phyloP scores from a whole-genome alignment of 2,113 vertebrate species.

The Cyrtonyx montezumae region DNA sequence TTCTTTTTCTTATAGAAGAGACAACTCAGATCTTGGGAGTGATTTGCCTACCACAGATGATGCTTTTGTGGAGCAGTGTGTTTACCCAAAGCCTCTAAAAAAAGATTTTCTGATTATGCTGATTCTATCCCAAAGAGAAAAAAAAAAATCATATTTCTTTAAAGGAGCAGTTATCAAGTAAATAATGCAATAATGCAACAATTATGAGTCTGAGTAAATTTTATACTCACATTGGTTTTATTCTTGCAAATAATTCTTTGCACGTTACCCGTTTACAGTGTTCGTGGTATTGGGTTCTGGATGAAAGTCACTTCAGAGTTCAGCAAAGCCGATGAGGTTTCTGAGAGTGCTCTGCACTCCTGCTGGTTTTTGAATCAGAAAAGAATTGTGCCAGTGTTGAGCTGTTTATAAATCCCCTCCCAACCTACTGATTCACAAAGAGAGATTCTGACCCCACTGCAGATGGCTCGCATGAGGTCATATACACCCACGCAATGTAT shows the following conservation, averaged over 20 bases:
- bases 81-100: background rate
- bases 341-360: background rate
- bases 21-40: background rate
- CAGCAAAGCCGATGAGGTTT: background rate
- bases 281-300: background rate
- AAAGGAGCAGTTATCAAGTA: constrained; percentile 14
- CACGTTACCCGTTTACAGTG: fast-evolving
- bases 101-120: background rate
- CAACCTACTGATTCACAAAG: fast-evolving
- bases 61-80: background rate
- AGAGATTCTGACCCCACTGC: background rate
- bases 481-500: background rate
- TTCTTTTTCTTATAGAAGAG: background rate
- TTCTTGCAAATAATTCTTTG: background rate
- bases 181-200: background rate
- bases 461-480: fast-evolving
- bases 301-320: background rate
- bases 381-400: background rate
- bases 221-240: background rate
- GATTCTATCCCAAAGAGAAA: background rate
- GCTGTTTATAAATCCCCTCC: background rate
- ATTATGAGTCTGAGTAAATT: background rate
- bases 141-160: background rate
- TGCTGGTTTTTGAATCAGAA: background rate
- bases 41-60: background rate